These are phyloP conservation scores for Forbesichthys papilliferus DNA, from an alignment of 2,113 vertebrate genomes.

Conservation along the genomic window DNA sequence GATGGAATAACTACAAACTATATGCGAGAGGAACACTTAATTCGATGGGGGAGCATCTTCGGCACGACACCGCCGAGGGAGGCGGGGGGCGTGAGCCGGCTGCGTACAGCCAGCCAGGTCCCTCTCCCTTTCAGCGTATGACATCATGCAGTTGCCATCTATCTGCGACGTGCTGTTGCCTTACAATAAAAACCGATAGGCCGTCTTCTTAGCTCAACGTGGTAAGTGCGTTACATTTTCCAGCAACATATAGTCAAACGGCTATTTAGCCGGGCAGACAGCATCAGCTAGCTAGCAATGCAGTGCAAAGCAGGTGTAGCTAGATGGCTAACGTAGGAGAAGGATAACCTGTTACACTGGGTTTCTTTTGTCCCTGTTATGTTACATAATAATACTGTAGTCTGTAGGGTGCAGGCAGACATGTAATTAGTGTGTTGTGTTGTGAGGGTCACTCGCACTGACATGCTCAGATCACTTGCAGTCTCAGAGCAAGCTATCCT, in stretches of 20 bases:
- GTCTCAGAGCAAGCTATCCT: neutral
- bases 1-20: too few species aligned
- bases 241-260: neutral
- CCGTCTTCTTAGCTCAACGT: neutral
- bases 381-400: neutral
- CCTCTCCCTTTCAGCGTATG: conserved; percentile 29
- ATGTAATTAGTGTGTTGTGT: neutral
- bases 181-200: conserved; percentile 3
- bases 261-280: conserved; percentile 3
- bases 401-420: neutral
- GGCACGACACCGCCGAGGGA: too few species aligned
- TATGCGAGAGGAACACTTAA: too few species aligned
- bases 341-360: conserved; percentile 4
- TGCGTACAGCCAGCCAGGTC: too few species aligned
- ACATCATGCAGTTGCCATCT: conserved; percentile 45
- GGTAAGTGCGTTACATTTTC: conserved; percentile 7
- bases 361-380: neutral
- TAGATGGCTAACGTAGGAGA: conserved; percentile 7
- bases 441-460: neutral
- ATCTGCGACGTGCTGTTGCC: conserved; percentile 36
- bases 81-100: too few species aligned
- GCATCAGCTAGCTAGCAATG: neutral
- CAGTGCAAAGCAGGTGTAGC: neutral
- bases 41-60: too few species aligned
- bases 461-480: neutral